Evolutionary conservation across 2,113 vertebrate genomes (phyloP), one percentile per base, ranked within the genome.

Genomic region (Callopanchax toddi): DNA sequence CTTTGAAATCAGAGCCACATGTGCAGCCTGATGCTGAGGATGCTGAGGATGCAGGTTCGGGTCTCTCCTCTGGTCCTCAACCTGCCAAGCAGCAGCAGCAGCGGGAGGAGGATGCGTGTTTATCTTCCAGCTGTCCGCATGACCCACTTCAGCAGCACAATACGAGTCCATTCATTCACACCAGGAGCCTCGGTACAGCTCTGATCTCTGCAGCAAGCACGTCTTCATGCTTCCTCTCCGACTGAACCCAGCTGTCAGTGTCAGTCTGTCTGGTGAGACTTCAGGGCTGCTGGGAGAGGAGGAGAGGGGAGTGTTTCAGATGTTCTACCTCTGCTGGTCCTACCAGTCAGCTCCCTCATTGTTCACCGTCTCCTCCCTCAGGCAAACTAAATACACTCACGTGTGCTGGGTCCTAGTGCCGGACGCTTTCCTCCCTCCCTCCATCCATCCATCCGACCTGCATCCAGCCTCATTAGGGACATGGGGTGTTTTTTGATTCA

Each of bases 391-490:
- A 76, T 60, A 42, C 60, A 18, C 86, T 82, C 88, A 86, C 89
- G 81, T 88, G 84, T 77, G 18, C 86, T 51, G 76, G 89, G 89
- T 91, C 91, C 91, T 91, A 91, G 89, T 60, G 91, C 91, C 89
- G 20, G 8, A 21, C 11, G 0, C 9, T 9, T 29, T 8, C 10
- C 20, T n/a, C n/a, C n/a, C n/a, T n/a, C n/a, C n/a, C n/a, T n/a
- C n/a, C n/a, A 13, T 9, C 23, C 42, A 51, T 11, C 18, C 11
- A 53, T 7, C 1, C 29, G 5, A 32, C 29, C 29, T 46, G 4
- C 36, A 4, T 16, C 49, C 54, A 48, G 6, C 55, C 49, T n/a
- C 21, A 25, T 36, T n/a, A 37, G 36, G 36, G 12, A 3, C 36
- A 46, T 12, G 44, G 15, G 17, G n/a, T 10, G 0, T 40, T 52